These are phyloP conservation scores for Amblyteles armatorius DNA, from an alignment of 2,888 invertebrate genomes.

Conservation along the genomic window DNA sequence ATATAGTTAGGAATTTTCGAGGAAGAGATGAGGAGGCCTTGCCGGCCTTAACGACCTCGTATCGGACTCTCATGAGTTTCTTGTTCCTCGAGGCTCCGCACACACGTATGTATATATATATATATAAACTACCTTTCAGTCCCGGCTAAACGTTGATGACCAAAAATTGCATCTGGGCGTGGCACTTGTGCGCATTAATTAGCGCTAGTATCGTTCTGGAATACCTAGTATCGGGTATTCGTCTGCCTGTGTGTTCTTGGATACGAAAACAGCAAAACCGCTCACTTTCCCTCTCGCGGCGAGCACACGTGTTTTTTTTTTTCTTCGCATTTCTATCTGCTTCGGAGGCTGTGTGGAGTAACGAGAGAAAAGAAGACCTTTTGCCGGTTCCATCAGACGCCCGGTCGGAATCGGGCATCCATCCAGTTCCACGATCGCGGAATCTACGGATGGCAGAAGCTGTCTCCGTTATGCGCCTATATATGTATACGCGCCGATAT, in stretches of 20 bases:
- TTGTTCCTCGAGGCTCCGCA: slow-evolving; percentile 16
- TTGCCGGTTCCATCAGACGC: too few species aligned
- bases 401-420: too few species aligned
- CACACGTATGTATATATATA: neutral
- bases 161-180: slow-evolving; percentile 57
- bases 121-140: slow-evolving; percentile 2
- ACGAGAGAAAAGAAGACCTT: too few species aligned
- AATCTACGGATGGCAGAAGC: too few species aligned
- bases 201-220: neutral
- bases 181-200: slow-evolving; percentile 45
- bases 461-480: too few species aligned
- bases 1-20: slow-evolving; percentile 49
- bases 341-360: too few species aligned
- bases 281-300: neutral
- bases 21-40: slow-evolving; percentile 39
- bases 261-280: neutral
- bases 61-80: slow-evolving; percentile 25
- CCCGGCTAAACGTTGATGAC: slow-evolving; percentile 56
- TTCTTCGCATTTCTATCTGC: neutral
- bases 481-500: neutral
- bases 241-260: neutral
- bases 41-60: slow-evolving; percentile 59
- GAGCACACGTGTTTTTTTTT: neutral
- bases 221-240: neutral
- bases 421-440: too few species aligned